Evolutionary conservation across 2,797 vertebrate species (phyloP).

Genomic region (Clarias laeviceps): DNA sequence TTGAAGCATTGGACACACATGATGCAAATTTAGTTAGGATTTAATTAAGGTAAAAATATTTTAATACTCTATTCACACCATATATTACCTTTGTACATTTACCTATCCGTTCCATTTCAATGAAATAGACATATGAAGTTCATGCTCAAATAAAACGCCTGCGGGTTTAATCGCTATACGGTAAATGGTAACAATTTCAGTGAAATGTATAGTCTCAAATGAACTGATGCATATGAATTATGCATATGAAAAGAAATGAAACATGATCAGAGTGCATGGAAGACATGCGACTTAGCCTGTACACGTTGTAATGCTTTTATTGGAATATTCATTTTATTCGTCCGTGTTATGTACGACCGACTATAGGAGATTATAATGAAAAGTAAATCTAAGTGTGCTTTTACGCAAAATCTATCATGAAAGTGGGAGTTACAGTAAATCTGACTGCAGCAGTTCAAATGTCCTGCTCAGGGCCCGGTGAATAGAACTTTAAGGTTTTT

Average conservation of each 20-base stretch:
- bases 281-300: neutral
- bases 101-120: neutral
- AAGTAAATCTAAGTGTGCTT: neutral
- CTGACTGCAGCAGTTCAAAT: neutral
- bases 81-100: neutral
- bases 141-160: neutral
- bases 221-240: neutral
- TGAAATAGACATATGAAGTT: neutral
- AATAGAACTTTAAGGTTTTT: slow-evolving; percentile 15
- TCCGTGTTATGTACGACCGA: neutral
- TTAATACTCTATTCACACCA: neutral
- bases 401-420: neutral
- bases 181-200: neutral
- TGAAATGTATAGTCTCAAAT: neutral
- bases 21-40: neutral
- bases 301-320: neutral
- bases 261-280: neutral
- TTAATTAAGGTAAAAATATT: neutral
- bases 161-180: neutral
- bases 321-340: neutral
- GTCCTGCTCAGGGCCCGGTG: neutral
- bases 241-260: neutral
- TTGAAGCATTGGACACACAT: neutral
- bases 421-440: slow-evolving; percentile 8
- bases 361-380: neutral